Base-by-base conservation (phyloP, 2,797 vertebrate genomes). In the Hippoglossus hippoglossus region DNA sequence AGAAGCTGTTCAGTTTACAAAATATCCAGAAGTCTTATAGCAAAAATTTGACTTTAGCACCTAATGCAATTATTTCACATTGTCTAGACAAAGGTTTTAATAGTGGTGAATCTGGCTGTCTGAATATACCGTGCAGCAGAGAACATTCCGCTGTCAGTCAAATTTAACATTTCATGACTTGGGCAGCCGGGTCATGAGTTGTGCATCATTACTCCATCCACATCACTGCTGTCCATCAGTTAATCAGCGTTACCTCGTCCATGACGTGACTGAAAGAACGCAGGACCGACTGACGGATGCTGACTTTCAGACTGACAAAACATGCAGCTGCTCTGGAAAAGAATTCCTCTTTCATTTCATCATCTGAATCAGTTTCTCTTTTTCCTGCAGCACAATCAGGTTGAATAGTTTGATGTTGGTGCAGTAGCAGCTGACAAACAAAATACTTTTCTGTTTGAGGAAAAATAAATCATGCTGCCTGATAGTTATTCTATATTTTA, bases 161-260 rank as follows among this genome's bases (percentile, higher is more conserved):
- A 71, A 67, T 71, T 50, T 21, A 67, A 69, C 21, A 59, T 81
- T 65, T 55, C 49, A 46, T 28, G 31, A 50, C 36, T 65, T 39
- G 61, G 22, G 62, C 59, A 69, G 46, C 47, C 47, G 51, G 62
- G 55, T 57, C 10, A n/a, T 21, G 46, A 69, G 26, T 64, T 52
- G n/a, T 36, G 41, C 46, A 63, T 66, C 51, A 50, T 75, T 53
- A 71, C 64, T 69, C 44, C 34, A 50, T 63, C 49, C 57, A 19
- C 3, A 18, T 47, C 47, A 18, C 31, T 26, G 24, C 55, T 57
- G n/a, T 49, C 52, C 28, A 58, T 61, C 18, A 60, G 19, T 19
- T 46, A 63, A 69, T 50, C 52, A 62, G 44, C 56, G 28, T 31
- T 54, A 59, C 34, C 36, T 22, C 19, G 15, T 58, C 44, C 11